Evolutionary conservation across 1,140 invertebrate genomes (phyloP).

Genomic region (Ridgeia piscesae): DNA sequence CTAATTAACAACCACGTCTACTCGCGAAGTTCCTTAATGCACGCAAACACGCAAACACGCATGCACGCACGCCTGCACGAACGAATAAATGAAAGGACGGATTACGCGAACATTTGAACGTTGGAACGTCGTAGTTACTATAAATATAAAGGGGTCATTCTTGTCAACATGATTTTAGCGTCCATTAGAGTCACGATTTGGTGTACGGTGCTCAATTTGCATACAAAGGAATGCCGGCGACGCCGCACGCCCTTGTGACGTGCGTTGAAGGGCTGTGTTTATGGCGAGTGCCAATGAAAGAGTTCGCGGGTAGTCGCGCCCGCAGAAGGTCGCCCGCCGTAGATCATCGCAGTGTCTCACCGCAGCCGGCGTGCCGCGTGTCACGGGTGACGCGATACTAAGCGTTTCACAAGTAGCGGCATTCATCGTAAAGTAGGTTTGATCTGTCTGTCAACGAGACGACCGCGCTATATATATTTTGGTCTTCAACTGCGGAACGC

Average conservation of each 20-base stretch:
- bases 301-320: too few relatives aligned
- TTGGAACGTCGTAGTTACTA: background rate
- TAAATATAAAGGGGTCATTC: background rate
- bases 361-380: background rate
- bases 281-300: too few relatives aligned
- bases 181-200: too few relatives aligned
- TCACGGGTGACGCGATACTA: background rate
- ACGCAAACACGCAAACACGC: background rate
- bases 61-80: background rate
- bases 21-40: too few relatives aligned
- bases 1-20: too few relatives aligned
- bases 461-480: background rate
- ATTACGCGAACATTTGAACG: too few relatives aligned
- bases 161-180: background rate
- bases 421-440: background rate
- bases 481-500: background rate
- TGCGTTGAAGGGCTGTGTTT: too few relatives aligned
- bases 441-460: background rate
- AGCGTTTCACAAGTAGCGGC: background rate
- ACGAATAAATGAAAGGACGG: background rate
- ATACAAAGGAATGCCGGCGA: too few relatives aligned
- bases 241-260: too few relatives aligned
- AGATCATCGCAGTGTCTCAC: background rate
- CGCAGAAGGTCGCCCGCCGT: background rate
- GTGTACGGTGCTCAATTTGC: too few relatives aligned